Conservation (phyloP, 1,140 invertebrate genomes). For the Pissodes strobi region DNA sequence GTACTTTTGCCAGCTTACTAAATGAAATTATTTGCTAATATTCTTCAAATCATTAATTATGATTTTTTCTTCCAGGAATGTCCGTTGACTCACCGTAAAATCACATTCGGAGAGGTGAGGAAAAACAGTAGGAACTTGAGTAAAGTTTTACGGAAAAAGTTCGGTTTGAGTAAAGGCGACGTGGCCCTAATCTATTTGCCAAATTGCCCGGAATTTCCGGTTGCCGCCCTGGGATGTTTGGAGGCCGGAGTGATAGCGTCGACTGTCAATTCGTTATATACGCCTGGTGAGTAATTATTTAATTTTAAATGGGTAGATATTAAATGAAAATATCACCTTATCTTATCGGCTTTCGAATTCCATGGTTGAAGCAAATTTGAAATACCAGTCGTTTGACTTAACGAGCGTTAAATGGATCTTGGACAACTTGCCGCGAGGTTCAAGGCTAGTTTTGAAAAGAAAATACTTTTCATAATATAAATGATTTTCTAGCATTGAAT, state of each 20-base stretch:
- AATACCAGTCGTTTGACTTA: too few relatives aligned
- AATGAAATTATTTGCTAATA: too few relatives aligned
- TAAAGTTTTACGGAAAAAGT: conserved; percentile 66
- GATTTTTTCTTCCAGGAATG: conserved; percentile 70
- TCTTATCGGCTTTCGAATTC: neutral
- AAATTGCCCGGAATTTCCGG: conserved; percentile 78
- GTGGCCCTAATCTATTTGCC: conserved; percentile 71
- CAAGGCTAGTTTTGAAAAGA: too few relatives aligned
- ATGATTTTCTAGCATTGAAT: too few relatives aligned
- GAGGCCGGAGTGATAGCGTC: conserved; percentile 74
- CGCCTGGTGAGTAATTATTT: conserved; percentile 58
- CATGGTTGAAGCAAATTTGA: too few relatives aligned
- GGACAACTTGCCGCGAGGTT: too few relatives aligned
- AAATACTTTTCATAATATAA: too few relatives aligned
- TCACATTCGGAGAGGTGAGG: conserved; percentile 70
- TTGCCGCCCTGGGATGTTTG: conserved; percentile 68
- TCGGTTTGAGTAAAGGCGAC: conserved; percentile 72
- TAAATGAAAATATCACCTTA: neutral
- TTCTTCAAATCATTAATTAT: too few relatives aligned
- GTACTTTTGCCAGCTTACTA: too few relatives aligned
- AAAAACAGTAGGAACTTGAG: conserved; percentile 68
- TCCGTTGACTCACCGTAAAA: conserved; percentile 69
- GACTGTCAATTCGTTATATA: conserved; percentile 81
- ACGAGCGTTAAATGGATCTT: too few relatives aligned
- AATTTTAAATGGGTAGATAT: neutral